These are phyloP conservation scores for Timema podura DNA, from an alignment of 2,888 invertebrate species.

Conservation along the genomic window DNA sequence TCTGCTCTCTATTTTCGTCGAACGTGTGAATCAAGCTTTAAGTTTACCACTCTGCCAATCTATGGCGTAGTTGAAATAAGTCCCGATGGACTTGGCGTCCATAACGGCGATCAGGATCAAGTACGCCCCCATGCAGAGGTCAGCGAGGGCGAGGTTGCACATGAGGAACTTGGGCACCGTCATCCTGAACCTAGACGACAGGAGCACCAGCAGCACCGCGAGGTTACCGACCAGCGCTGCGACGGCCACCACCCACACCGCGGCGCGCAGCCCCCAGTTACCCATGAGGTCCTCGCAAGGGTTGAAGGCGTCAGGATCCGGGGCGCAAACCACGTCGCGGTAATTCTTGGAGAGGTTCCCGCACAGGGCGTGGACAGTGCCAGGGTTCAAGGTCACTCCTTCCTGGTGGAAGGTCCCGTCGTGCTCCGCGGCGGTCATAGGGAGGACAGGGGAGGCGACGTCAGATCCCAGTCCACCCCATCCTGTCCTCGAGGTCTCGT, in stretches of 20 bases:
- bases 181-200: constrained; percentile 49
- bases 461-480: constrained; percentile 15
- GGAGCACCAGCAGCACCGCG: constrained; percentile 58
- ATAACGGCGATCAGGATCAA: constrained; percentile 57
- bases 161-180: constrained; percentile 58
- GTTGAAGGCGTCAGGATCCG: constrained; percentile 59
- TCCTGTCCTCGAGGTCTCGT: constrained; percentile 6
- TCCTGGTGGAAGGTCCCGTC: constrained; percentile 29
- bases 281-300: constrained; percentile 65
- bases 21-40: too few relatives aligned
- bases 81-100: constrained; percentile 59
- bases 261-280: constrained; percentile 51
- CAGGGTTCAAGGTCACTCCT: constrained; percentile 1
- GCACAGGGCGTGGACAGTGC: constrained; percentile 21
- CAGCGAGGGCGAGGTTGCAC: constrained; percentile 64
- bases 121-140: constrained; percentile 63
- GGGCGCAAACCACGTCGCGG: constrained; percentile 47
- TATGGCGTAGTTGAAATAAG: constrained; percentile 63
- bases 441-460: constrained; percentile 2
- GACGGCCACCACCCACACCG: constrained; percentile 58
- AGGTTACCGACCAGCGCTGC: constrained; percentile 61
- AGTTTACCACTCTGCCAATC: constrained; percentile 59
- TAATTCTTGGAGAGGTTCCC: constrained; percentile 36
- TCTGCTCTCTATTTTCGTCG: too few relatives aligned
- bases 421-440: background rate